These are phyloP conservation scores for Argyresthia albistria DNA, from an alignment of 2,888 invertebrate genomes.

Conservation along the genomic window DNA sequence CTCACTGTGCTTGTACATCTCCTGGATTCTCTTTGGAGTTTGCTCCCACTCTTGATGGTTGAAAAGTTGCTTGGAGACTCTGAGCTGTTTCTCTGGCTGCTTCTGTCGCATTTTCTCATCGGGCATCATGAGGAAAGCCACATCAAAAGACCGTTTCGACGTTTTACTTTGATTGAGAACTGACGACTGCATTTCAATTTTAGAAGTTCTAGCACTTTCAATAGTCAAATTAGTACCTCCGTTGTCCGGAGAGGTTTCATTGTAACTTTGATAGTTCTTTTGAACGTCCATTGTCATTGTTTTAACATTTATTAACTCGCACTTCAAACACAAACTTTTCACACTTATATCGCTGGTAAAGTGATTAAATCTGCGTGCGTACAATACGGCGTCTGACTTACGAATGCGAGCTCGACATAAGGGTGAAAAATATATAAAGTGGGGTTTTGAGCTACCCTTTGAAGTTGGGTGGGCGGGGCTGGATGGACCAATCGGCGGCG, in stretches of 20 bases:
- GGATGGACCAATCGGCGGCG: conserved; percentile 40
- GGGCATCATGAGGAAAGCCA: conserved; percentile 91
- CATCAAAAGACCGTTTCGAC: conserved; percentile 88
- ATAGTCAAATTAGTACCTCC: conserved; percentile 56
- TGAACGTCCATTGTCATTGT: conserved; percentile 82
- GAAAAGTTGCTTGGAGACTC: conserved; percentile 65
- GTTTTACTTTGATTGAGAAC: conserved; percentile 47
- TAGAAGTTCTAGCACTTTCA: conserved; percentile 61
- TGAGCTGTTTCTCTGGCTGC: conserved; percentile 67
- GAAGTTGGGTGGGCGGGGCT: conserved; percentile 52
- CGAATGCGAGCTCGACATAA: conserved; percentile 62
- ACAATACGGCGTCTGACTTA: conserved; percentile 43
- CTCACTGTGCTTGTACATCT: conserved; percentile 56
- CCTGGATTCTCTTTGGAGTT: conserved; percentile 48
- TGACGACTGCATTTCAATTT: conserved; percentile 49
- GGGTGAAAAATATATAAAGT: conserved; percentile 70
- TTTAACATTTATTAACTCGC: conserved; percentile 49
- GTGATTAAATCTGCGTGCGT: conserved; percentile 53
- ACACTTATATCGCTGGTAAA: conserved; percentile 56
- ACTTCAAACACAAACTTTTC: conserved; percentile 54
- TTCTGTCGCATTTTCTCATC: conserved; percentile 84
- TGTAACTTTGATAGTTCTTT: conserved; percentile 63
- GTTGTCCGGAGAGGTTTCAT: conserved; percentile 58
- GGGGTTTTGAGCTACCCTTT: conserved; percentile 62
- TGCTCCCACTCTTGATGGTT: conserved; percentile 62